Conservation (phyloP, 1,140 invertebrate species). For the Zelostemma sp. region DNA sequence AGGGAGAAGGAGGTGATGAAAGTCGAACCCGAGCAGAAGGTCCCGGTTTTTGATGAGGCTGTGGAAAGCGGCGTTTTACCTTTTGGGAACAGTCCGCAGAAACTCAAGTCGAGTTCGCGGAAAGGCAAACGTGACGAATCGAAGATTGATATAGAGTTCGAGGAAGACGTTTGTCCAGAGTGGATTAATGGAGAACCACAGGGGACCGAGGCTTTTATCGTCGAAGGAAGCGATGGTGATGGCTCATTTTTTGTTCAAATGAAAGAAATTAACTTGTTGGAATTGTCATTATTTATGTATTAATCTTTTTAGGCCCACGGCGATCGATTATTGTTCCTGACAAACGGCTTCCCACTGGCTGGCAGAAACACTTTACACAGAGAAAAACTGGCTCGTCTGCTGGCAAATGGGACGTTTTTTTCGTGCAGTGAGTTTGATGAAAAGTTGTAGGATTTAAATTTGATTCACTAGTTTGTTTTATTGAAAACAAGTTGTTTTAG, state of each 20-base stretch:
- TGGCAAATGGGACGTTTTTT: constrained; percentile 85
- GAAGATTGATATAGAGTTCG: constrained; percentile 48
- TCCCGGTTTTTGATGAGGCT: not conserved
- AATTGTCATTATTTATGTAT: too few relatives aligned
- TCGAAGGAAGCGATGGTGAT: constrained; percentile 64
- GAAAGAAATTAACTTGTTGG: too few relatives aligned
- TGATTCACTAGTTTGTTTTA: too few relatives aligned
- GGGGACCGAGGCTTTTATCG: constrained; percentile 61
- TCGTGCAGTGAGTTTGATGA: constrained; percentile 73
- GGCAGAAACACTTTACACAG: constrained; percentile 82
- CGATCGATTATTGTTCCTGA: constrained; percentile 80
- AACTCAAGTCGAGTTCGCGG: constrained; percentile 44
- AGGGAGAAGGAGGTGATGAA: constrained; percentile 15
- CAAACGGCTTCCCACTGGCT: constrained; percentile 78
- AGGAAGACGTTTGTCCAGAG: constrained; percentile 57
- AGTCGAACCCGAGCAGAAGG: constrained; percentile 7
- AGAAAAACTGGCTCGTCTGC: constrained; percentile 76
- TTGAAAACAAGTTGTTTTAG: too few relatives aligned
- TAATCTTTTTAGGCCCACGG: constrained; percentile 63
- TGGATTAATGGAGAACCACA: constrained; percentile 65
- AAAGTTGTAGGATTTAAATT: not conserved
- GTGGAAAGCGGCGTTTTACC: constrained; percentile 12
- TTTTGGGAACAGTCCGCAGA: constrained; percentile 27
- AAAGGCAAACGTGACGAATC: constrained; percentile 51
- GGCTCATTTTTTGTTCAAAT: constrained; percentile 6